Percentiles rank a stretch among this genome's conserved stretches.
These are phyloP conservation scores for Scaptomyza parva DNA, from an alignment of 2,888 invertebrate species.

Conservation along the genomic window DNA sequence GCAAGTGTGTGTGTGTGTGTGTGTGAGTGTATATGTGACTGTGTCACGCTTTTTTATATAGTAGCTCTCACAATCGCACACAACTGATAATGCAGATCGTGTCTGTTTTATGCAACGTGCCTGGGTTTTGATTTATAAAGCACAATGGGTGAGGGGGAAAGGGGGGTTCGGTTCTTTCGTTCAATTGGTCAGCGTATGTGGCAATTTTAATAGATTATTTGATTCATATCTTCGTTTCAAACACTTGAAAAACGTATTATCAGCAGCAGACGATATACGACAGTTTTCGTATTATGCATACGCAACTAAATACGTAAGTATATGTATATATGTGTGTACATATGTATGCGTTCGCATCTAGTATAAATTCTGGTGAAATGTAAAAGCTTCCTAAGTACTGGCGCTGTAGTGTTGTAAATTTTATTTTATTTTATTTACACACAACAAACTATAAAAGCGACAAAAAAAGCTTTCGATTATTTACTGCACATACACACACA, in stretches of 20 bases:
- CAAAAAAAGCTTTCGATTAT: conserved; percentile 68
- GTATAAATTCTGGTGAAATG: conserved; percentile 75
- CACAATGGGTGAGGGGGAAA: background rate
- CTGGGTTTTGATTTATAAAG: conserved; percentile 23
- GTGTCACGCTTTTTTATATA: conserved; percentile 5
- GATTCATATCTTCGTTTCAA: conserved; percentile 20
- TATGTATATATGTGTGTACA: background rate
- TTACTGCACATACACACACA: conserved; percentile 42
- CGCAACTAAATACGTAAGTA: conserved; percentile 7
- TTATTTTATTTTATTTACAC: conserved; percentile 64
- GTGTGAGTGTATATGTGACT: conserved; percentile 3
- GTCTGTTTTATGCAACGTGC: conserved; percentile 41
- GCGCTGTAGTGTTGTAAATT: conserved; percentile 64
- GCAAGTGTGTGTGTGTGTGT: conserved; percentile 14
- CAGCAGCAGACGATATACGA: conserved; percentile 11
- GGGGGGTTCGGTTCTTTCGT: background rate
- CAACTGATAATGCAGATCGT: conserved; percentile 46
- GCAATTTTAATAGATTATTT: conserved; percentile 17
- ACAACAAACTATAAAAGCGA: conserved; percentile 30
- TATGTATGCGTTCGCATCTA: conserved; percentile 27
- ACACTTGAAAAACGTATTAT: conserved; percentile 21
- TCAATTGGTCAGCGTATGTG: conserved; percentile 14
- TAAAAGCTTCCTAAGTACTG: conserved; percentile 63
- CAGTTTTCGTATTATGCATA: conserved; percentile 12
- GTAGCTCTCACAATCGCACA: conserved; percentile 1